Percentiles rank a stretch among this genome's conserved stretches.
Evolutionary conservation across 2,797 vertebrate genomes (phyloP).

Genomic region (Astyanax mexicanus): DNA sequence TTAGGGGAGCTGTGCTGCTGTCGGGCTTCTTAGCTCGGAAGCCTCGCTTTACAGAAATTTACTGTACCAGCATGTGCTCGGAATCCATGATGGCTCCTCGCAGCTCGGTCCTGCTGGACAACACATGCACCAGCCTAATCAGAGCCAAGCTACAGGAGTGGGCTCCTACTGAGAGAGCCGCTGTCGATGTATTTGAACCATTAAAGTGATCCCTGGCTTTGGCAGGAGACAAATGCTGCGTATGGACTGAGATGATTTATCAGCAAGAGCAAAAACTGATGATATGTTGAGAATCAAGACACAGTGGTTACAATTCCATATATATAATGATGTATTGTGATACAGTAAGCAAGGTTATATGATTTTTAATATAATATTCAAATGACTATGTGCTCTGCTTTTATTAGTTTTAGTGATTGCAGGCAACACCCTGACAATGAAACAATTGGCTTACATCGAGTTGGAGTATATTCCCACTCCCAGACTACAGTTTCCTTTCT

Average conservation of each 20-base stretch:
- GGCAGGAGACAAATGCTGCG: neutral
- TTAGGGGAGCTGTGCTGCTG: slow-evolving; percentile 31
- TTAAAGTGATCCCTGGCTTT: neutral
- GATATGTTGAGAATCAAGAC: no score
- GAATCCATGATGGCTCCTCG: slow-evolving; percentile 38
- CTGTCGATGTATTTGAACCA: slow-evolving; percentile 25
- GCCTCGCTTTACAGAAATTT: slow-evolving; percentile 32
- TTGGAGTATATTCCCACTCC: no score
- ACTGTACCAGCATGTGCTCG: slow-evolving; percentile 25
- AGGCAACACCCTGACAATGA: no score
- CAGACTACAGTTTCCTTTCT: no score
- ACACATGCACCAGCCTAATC: slow-evolving; percentile 42
- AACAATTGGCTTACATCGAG: no score
- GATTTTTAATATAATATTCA: no score
- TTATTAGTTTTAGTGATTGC: no score
- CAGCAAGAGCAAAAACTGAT: neutral
- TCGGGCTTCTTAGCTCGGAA: slow-evolving; percentile 45
- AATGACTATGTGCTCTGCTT: no score
- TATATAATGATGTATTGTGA: no score
- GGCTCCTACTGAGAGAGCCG: slow-evolving; percentile 24
- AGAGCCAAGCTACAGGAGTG: slow-evolving; percentile 32
- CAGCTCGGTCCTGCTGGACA: slow-evolving; percentile 34
- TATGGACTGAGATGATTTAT: neutral
- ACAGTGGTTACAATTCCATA: no score
- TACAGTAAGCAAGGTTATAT: no score